Percentiles rank a stretch among this genome's conserved stretches.
These are phyloP conservation scores for Pempheris klunzingeri DNA, from an alignment of 2,797 vertebrate species.

Conservation along the genomic window DNA sequence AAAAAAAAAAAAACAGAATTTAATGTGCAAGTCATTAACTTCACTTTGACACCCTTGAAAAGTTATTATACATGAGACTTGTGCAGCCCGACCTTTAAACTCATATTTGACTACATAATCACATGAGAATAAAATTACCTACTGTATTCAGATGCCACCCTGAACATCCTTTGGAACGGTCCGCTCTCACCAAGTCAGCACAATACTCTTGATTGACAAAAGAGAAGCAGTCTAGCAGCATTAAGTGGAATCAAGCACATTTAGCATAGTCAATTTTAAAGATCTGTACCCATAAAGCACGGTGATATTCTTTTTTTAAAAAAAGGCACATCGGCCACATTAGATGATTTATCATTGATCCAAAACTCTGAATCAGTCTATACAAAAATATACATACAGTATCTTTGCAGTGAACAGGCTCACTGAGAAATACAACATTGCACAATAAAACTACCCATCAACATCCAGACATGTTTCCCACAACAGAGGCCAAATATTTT, in stretches of 20 bases:
- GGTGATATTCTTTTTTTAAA: conserved; percentile 57
- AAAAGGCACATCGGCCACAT: conserved; percentile 77
- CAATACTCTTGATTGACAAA: conserved; percentile 64
- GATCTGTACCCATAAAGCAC: conserved; percentile 66
- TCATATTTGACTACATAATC: conserved; percentile 46
- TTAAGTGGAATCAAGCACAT: conserved; percentile 78
- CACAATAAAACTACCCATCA: conserved; percentile 77
- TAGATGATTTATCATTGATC: conserved; percentile 60
- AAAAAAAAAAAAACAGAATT: conserved; percentile 76
- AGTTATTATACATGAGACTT: conserved; percentile 38
- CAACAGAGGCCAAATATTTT: conserved; percentile 51
- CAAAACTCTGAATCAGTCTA: conserved; percentile 60
- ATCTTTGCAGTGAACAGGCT: conserved; percentile 74
- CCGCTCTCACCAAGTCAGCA: conserved; percentile 44
- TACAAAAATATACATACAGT: conserved; percentile 79
- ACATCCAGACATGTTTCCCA: conserved; percentile 57
- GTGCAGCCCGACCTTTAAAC: conserved; percentile 44
- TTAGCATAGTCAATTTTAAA: conserved; percentile 73
- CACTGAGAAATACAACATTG: conserved; percentile 78
- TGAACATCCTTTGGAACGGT: conserved; percentile 68
- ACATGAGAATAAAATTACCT: conserved; percentile 49
- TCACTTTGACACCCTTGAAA: conserved; percentile 68
- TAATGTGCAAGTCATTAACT: conserved; percentile 78
- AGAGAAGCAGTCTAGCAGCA: conserved; percentile 80
- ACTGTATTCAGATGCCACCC: conserved; percentile 45